A percentile compares a stretch with the other conserved stretches of the same genome.
These are phyloP conservation scores for Caenorhabditis angaria DNA, from an alignment of 2,888 invertebrate species.

Conservation along the genomic window DNA sequence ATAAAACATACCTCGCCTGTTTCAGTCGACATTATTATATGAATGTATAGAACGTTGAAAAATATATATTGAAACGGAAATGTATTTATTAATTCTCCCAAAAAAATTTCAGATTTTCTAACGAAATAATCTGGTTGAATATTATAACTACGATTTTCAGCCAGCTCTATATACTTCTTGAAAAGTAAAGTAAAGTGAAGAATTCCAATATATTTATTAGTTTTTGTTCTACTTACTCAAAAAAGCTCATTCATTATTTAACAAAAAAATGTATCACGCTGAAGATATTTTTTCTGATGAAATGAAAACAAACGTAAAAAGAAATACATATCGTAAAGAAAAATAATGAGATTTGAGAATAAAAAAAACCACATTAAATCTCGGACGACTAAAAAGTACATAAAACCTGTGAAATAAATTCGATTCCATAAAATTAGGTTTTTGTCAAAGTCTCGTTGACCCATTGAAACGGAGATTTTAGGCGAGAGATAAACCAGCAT, in stretches of 20 bases:
- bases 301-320: too few species aligned
- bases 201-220: too few species aligned
- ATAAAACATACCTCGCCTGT: not conserved
- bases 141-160: not conserved
- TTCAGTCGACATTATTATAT: not conserved
- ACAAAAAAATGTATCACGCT: too few species aligned
- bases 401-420: not conserved
- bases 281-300: too few species aligned
- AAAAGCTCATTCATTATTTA: too few species aligned
- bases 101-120: not conserved
- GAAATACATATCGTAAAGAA: not conserved
- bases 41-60: not conserved
- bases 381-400: not conserved
- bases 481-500: not conserved
- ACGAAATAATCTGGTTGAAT: not conserved
- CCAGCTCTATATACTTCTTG: not conserved
- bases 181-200: not conserved
- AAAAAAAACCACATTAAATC: not conserved
- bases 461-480: conserved; percentile 2
- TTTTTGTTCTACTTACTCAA: too few species aligned
- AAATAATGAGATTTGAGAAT: not conserved
- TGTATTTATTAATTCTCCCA: not conserved
- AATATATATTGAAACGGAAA: not conserved
- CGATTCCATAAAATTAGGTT: not conserved
- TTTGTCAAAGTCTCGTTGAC: not conserved